These are phyloP conservation scores for Drosophila testacea DNA, from an alignment of 2,888 invertebrate species.

Conservation along the genomic window DNA sequence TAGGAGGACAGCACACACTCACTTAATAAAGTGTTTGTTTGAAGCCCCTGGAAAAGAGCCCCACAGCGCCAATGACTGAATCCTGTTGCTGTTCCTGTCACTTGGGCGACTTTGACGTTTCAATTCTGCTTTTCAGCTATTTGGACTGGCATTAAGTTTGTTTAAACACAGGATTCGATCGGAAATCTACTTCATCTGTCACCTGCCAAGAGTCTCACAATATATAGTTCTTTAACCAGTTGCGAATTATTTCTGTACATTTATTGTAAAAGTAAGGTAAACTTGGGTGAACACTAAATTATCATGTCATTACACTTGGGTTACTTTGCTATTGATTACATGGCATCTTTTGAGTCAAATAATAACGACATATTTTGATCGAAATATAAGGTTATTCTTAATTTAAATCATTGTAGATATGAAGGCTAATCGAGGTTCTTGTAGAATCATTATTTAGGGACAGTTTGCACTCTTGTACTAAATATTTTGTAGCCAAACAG, in stretches of 20 bases:
- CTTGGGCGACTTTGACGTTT: slow-evolving; percentile 28
- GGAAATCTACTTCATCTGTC: slow-evolving; percentile 8
- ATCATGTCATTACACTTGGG: too few species aligned
- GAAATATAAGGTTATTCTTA: too few species aligned
- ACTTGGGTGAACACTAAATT: too few species aligned
- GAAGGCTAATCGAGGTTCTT: too few species aligned
- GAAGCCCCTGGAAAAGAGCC: slow-evolving; percentile 3
- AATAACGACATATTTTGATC: too few species aligned
- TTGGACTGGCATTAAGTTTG: neutral
- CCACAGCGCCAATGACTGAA: slow-evolving; percentile 14
- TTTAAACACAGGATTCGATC: slow-evolving; percentile 4
- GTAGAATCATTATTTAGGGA: too few species aligned
- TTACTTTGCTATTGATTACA: too few species aligned
- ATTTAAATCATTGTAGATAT: too few species aligned
- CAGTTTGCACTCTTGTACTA: too few species aligned
- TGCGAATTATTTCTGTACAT: neutral
- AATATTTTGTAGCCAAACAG: too few species aligned
- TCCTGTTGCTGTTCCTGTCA: slow-evolving; percentile 26
- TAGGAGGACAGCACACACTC: slow-evolving; percentile 21
- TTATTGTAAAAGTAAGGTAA: too few species aligned
- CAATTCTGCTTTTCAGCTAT: slow-evolving; percentile 13
- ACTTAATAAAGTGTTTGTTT: slow-evolving; percentile 69
- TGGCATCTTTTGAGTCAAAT: too few species aligned
- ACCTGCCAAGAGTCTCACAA: neutral
- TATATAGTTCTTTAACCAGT: neutral